phyloP scores from a whole-genome alignment of 2,888 invertebrate genomes.

The Tridacna gigas region DNA sequence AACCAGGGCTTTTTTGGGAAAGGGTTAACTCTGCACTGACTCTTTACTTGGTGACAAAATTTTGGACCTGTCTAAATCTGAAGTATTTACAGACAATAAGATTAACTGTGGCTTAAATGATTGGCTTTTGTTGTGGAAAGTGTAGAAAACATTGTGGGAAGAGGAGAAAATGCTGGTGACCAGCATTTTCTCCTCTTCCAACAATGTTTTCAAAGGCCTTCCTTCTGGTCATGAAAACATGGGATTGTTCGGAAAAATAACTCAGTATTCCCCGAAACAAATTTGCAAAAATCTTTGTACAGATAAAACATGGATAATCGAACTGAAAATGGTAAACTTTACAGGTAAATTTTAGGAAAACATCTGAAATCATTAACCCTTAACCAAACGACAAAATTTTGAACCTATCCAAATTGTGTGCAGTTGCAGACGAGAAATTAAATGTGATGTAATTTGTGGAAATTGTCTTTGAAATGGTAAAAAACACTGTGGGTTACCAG shows the following conservation, averaged over 20 bases:
- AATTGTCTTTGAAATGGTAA: background rate
- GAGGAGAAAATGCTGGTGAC: background rate
- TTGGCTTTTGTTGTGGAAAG: background rate
- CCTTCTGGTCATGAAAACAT: no score
- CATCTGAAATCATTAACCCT: constrained; percentile 1
- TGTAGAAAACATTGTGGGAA: background rate
- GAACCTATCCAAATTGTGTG: background rate
- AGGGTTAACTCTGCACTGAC: background rate
- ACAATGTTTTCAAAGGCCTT: no score
- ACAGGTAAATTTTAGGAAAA: no score
- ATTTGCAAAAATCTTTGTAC: no score
- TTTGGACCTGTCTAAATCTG: no score
- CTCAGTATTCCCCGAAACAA: no score
- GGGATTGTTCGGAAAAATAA: no score
- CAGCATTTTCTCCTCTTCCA: no score
- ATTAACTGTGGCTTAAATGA: background rate
- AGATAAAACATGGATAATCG: no score
- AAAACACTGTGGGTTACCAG: background rate
- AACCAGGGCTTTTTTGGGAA: background rate
- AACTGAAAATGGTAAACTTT: no score
- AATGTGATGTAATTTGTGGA: background rate
- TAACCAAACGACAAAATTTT: background rate
- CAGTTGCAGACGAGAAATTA: background rate
- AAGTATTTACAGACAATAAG: no score
- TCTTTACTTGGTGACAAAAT: no score